Percentiles rank a stretch among this genome's conserved stretches.
Evolutionary conservation across 2,113 vertebrate species (phyloP).

Genomic region (Felis catus): F.catus_Fca126_mat1.0 CM031423.1:78993501-78994000

Average conservation of each 20-base stretch:
- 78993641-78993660: not conserved
- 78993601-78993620: not conserved
- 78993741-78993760: not conserved
- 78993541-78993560: not conserved
- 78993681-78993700: not conserved
- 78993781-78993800: not conserved
- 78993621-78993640: not conserved
- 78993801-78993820: not conserved
- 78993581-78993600: not conserved
- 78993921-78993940: rapidly evolving
- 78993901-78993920: not conserved
- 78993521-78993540: not conserved
- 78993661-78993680: not conserved
- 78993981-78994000: not conserved
- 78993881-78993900: no score
- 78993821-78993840: not conserved
- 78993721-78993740: not conserved
- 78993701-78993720: not conserved
- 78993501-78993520: not conserved
- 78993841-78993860: not conserved
- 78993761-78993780: not conserved
- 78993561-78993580: not conserved
- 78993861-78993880: not conserved
- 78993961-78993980: not conserved
- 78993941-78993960: not conserved